phyloP scores from a whole-genome alignment of 2,888 invertebrate species.

The Pachliopta kotzebuea region DNA sequence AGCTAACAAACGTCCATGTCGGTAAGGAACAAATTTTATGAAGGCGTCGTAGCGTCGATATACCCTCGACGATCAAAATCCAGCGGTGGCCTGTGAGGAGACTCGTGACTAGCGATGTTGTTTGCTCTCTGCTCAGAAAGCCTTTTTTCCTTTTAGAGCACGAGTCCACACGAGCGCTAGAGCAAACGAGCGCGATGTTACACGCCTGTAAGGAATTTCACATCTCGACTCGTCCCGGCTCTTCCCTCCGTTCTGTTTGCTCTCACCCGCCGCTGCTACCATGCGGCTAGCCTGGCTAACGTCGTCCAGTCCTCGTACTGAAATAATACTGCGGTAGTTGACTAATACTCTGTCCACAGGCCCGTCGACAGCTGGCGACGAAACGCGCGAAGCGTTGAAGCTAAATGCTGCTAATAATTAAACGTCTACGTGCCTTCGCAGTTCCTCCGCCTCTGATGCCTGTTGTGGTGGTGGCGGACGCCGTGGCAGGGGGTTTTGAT shows the following conservation, averaged over 20 bases:
- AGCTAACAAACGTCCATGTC: conserved; percentile 34
- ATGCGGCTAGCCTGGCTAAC: conserved; percentile 74
- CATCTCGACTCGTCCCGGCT: conserved; percentile 66
- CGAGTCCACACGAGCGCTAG: conserved; percentile 69
- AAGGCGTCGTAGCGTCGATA: conserved; percentile 28
- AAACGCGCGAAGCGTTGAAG: conserved; percentile 77
- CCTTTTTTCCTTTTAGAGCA: conserved; percentile 77
- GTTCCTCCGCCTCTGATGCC: conserved; percentile 70
- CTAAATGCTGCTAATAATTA: conserved; percentile 66
- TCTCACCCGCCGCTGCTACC: conserved; percentile 76
- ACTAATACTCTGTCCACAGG: conserved; percentile 80
- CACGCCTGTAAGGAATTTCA: conserved; percentile 79
- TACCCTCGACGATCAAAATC: conserved; percentile 39
- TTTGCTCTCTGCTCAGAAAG: conserved; percentile 74
- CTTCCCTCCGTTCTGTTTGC: conserved; percentile 74
- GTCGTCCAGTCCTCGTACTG: conserved; percentile 78
- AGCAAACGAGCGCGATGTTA: conserved; percentile 76
- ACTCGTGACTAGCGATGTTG: conserved; percentile 72
- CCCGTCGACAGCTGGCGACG: conserved; percentile 77
- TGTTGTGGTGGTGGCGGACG: conserved; percentile 71
- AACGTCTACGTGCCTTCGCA: conserved; percentile 71
- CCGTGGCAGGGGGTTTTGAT: conserved; percentile 66
- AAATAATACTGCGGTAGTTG: conserved; percentile 81
- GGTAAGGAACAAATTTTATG: conserved; percentile 33
- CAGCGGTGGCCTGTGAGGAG: conserved; percentile 73